A percentile compares a stretch with the other conserved stretches of the same genome.
phyloP scores from a whole-genome alignment of 2,797 vertebrate species.

The Lycodopsis pacificus region DNA sequence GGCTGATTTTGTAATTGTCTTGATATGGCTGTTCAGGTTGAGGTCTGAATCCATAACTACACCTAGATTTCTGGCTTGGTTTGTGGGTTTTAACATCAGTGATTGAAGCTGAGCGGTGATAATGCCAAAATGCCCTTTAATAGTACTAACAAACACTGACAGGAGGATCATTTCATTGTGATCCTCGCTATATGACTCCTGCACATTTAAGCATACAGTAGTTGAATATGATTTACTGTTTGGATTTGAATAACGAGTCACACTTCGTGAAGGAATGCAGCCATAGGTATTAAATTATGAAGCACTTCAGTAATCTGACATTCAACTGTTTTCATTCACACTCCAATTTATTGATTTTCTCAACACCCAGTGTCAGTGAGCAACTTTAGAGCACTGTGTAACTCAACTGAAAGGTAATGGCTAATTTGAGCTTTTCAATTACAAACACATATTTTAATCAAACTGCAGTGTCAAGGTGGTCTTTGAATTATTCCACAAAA shows the following conservation, averaged over 20 bases:
- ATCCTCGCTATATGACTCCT: not conserved
- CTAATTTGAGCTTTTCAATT: constrained; percentile 14
- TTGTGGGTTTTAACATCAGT: no score
- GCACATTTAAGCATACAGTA: constrained; percentile 6
- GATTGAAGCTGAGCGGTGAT: no score
- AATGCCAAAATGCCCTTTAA: not conserved
- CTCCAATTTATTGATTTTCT: constrained; percentile 15
- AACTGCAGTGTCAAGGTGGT: not conserved
- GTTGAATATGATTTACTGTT: constrained; percentile 21
- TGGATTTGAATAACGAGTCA: constrained; percentile 41
- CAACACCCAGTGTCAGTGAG: not conserved
- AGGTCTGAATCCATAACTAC: no score
- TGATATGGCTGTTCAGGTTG: no score
- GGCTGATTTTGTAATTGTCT: no score
- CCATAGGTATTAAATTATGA: not conserved
- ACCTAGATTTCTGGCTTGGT: no score
- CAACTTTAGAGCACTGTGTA: constrained; percentile 5
- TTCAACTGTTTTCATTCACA: not conserved
- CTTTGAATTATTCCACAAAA: not conserved
- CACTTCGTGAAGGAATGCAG: not conserved
- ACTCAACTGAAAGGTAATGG: constrained; percentile 6
- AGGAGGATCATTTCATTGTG: not conserved
- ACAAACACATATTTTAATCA: not conserved
- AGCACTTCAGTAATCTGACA: not conserved
- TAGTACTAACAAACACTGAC: constrained; percentile 27